Base-by-base conservation (phyloP, 2,113 vertebrate genomes). In the Campylorhamphus procurvoides region DNA sequence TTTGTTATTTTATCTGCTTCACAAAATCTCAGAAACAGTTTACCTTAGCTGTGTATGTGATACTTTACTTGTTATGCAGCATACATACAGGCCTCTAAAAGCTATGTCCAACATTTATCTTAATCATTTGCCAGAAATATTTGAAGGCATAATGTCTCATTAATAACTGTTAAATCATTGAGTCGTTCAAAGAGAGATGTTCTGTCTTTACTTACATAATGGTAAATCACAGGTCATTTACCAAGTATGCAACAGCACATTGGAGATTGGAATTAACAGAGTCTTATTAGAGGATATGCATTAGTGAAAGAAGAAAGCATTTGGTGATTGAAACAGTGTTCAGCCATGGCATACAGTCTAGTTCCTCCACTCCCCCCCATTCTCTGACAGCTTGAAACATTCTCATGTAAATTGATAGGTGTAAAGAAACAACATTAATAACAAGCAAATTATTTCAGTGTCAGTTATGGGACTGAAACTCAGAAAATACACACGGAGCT, bases 121-220 rank as follows among this genome's bases (percentile, higher is more conserved):
- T 94, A 92, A 90, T 96, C 62, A 91, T 94, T 87, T 96, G 55
- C 78, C 93, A 97, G 91, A 94, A 97, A 89, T 59, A 66, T 94
- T 96, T 94, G 95, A 94, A 97, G 88, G 72, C 85, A 69, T 79
- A 94, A 94, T 75, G 37, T 91, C 90, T 97, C 69, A 94, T 96
- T 97, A 97, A 92, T 97, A 97, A 97, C 95, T 91, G 94, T 89
- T 94, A 94, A 96, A 89, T 95, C 89, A 91, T 47, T 40, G 89
- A 95, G 66, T 88, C 0, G 0, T 64, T 62, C 47, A 77, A 66
- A 83, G 69, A 82, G 84, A 92, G 64, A 62, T 86, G 52, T 73
- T 96, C 77, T 5, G 3, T 83, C 72, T 95, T 90, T 90, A 91
- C 69, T 92, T 92, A 31, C 56, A 75, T 66, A 67, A 62, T 76